Base-by-base conservation (phyloP, 2,113 vertebrate genomes). In the Hystrix cristata region DNA sequence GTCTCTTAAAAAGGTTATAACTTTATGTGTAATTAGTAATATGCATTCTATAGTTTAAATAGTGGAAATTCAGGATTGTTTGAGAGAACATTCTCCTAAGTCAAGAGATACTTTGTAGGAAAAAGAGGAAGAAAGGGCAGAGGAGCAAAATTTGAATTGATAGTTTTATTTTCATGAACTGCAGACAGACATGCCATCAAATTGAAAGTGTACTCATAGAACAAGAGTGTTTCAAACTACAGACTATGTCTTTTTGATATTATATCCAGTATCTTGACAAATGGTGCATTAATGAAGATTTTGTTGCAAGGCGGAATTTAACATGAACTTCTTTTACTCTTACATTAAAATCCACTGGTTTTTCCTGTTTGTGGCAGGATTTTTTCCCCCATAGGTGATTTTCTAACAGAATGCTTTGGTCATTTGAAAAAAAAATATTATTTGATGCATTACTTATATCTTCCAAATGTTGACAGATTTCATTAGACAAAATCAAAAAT, bases 391-490 rank as follows among this genome's bases (percentile, higher is more conserved):
- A 29, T 31, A 5, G 55, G 25, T 16, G 1, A 8, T 90, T 90
- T 69, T 65, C 18, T 9, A 15, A 74, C 4, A 83, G 21, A 38
- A 79, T 48, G 2, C 10, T 14, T 14, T 74, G 57, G 27, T 74
- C 62, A 90, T 80, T 72, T 93, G 55, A 14, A 69, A 38, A 38
- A 38, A 38, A 87, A 74, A 72, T 46, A 87, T 12, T 78, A 55
- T 38, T 91, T 89, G 19, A 3, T 46, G 10, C 53, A 31, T 62
- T 62, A 55, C 34, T 91, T 25, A 60, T 86, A 48, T 48, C 9
- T 94, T 64, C 29, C 19, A 76, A 94, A 91, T 5, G 31, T 38
- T 94, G 89, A 71, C 82, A 91, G 29, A 86, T 95, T 85, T 86
- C 60, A 83, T 92, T 87, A 96, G 23, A 60, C 3, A 71, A 59